These are phyloP conservation scores for Microcebus griseorufus DNA, from an alignment of 2,113 vertebrate genomes.

Conservation along the genomic window DNA sequence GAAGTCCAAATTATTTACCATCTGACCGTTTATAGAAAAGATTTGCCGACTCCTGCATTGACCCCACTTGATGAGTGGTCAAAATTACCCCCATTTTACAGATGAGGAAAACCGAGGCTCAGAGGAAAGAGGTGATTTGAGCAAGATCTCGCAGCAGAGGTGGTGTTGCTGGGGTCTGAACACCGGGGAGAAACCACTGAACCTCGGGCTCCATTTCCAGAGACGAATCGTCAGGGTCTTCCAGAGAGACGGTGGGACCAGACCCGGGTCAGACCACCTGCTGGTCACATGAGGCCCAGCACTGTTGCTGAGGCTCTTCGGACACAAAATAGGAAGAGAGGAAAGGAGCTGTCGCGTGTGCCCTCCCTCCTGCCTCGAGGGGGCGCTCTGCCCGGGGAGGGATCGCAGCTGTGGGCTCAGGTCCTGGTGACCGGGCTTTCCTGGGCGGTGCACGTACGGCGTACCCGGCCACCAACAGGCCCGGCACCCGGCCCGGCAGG, in stretches of 20 bases:
- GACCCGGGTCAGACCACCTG: accelerated
- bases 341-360: accelerated
- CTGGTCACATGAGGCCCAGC: neutral
- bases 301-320: too few species aligned
- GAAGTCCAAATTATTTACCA: neutral
- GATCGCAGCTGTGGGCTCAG: accelerated
- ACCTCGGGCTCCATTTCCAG: neutral
- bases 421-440: accelerated
- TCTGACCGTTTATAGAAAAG: neutral
- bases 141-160: neutral
- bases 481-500: neutral
- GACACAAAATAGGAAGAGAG: neutral
- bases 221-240: neutral
- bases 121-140: neutral
- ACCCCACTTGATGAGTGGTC: neutral
- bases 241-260: neutral
- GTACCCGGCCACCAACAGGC: neutral
- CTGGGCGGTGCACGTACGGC: accelerated
- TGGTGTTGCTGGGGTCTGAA: neutral
- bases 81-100: neutral
- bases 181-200: neutral
- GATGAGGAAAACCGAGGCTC: neutral
- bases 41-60: neutral
- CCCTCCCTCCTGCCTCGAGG: accelerated
- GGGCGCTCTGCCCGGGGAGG: neutral